These are phyloP conservation scores for Scaptomyza montana DNA, from an alignment of 1,140 invertebrate genomes.

Conservation along the genomic window DNA sequence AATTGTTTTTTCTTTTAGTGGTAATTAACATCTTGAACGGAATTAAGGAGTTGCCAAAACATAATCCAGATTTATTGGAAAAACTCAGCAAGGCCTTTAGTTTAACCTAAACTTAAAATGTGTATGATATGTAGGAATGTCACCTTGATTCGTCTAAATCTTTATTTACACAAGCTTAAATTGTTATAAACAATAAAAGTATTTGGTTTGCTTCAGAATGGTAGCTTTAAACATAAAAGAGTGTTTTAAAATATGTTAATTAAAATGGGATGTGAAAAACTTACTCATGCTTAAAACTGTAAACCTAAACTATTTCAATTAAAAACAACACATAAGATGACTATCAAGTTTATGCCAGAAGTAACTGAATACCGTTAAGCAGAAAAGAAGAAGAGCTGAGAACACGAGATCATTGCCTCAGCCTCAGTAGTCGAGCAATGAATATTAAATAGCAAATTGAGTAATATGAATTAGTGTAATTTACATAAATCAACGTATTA, in stretches of 20 bases:
- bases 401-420: slow-evolving; percentile 38
- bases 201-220: slow-evolving; percentile 51
- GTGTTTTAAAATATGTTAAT: slow-evolving; percentile 15
- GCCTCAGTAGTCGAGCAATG: slow-evolving; percentile 41
- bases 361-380: slow-evolving; percentile 18
- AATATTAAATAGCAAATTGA: slow-evolving; percentile 79
- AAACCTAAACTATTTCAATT: slow-evolving; percentile 16
- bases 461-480: slow-evolving; percentile 81
- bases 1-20: slow-evolving; percentile 39
- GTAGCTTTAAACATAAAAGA: slow-evolving; percentile 49
- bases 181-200: slow-evolving; percentile 39
- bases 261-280: neutral
- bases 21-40: slow-evolving; percentile 50
- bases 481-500: slow-evolving; percentile 79
- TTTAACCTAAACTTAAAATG: slow-evolving; percentile 14
- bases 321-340: slow-evolving; percentile 11
- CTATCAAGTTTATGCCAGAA: slow-evolving; percentile 29
- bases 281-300: neutral
- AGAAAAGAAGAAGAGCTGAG: slow-evolving; percentile 5
- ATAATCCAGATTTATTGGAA: slow-evolving; percentile 35
- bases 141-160: neutral
- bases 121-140: too few relatives aligned
- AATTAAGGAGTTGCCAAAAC: slow-evolving; percentile 51
- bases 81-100: slow-evolving; percentile 47
- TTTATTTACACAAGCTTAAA: neutral